Percentiles rank a stretch among this genome's conserved stretches.
Conservation (phyloP, 2,797 vertebrate genomes). For the Orestias chungarensis region DNA sequence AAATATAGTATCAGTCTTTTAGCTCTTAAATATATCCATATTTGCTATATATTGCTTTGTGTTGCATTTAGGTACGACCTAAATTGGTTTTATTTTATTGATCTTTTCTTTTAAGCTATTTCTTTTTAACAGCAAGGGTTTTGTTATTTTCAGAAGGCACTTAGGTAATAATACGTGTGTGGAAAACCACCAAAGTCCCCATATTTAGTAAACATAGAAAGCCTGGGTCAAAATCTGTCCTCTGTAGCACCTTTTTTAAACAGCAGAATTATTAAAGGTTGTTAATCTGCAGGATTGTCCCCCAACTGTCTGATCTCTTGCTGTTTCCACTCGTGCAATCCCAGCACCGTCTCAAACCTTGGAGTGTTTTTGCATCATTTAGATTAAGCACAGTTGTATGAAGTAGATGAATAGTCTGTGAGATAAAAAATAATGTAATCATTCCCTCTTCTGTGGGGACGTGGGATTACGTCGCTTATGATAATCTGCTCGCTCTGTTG, state of each 20-base stretch:
- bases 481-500: constrained; percentile 34
- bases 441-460: constrained; percentile 38
- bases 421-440: constrained; percentile 64
- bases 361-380: constrained; percentile 33
- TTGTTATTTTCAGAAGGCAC: no score
- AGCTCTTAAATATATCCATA: no score
- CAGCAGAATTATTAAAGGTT: constrained; percentile 58
- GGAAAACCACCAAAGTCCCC: no score
- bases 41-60: no score
- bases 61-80: no score
- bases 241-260: constrained; percentile 47
- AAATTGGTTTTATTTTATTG: no score
- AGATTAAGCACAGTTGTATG: constrained; percentile 25
- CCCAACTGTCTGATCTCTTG: constrained; percentile 48
- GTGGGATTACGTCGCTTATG: constrained; percentile 60
- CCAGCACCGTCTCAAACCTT: constrained; percentile 56
- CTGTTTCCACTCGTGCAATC: constrained; percentile 47
- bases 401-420: constrained; percentile 19
- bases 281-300: constrained; percentile 49
- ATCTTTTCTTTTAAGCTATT: no score
- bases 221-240: constrained; percentile 38
- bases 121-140: no score
- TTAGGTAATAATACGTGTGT: no score
- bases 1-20: no score
- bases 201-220: constrained; percentile 30